Conservation (phyloP, 2,888 invertebrate species). For the Carcina quercana region DNA sequence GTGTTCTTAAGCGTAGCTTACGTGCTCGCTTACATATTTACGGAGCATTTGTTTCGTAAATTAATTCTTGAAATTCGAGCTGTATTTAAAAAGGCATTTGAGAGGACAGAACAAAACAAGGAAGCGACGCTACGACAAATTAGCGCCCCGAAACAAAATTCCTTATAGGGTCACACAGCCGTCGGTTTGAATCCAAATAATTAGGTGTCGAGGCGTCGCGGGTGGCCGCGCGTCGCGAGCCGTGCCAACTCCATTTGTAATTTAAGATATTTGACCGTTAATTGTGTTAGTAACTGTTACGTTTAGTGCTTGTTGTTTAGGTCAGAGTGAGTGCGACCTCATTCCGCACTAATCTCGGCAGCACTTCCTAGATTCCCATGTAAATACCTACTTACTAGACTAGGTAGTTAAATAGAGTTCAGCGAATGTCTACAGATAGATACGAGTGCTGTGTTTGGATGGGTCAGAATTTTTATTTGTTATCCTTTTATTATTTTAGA, state of each 20-base stretch:
- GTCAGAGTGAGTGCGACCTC: constrained; percentile 40
- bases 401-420: constrained; percentile 48
- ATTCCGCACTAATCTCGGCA: constrained; percentile 33
- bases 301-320: constrained; percentile 65
- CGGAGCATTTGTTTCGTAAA: constrained; percentile 13
- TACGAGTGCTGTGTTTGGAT: constrained; percentile 66
- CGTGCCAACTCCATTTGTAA: constrained; percentile 64
- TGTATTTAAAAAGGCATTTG: too few species aligned
- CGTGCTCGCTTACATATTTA: constrained; percentile 34
- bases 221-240: constrained; percentile 52
- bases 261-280: constrained; percentile 65
- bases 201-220: constrained; percentile 56
- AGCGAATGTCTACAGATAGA: constrained; percentile 37
- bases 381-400: constrained; percentile 53
- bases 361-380: constrained; percentile 44
- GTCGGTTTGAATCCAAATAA: constrained; percentile 59
- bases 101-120: constrained; percentile 30
- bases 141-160: constrained; percentile 41
- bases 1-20: too few species aligned
- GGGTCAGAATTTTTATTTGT: constrained; percentile 58
- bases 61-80: too few species aligned
- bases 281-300: constrained; percentile 61
- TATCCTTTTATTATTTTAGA: constrained; percentile 41
- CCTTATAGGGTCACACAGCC: constrained; percentile 42
- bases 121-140: constrained; percentile 36